Conservation (phyloP, 2,113 vertebrate species). For the Chelonoidis abingdonii region DNA sequence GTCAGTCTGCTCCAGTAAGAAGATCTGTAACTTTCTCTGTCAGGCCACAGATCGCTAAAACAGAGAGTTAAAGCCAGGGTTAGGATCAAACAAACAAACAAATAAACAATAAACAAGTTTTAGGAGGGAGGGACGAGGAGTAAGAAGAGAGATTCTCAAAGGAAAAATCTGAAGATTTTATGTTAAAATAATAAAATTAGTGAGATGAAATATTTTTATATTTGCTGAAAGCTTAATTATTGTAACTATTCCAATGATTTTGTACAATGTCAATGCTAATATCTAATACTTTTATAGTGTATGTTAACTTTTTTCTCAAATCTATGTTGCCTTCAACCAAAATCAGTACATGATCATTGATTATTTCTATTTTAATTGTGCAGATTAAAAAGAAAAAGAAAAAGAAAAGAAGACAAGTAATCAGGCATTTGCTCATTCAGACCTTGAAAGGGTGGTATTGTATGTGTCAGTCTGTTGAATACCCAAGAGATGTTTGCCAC, state of each 20-base stretch:
- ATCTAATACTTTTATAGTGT: background rate
- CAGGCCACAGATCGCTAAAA: background rate
- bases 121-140: background rate
- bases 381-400: conserved; percentile 1
- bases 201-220: background rate
- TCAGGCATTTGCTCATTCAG: background rate
- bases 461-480: background rate
- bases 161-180: background rate
- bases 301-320: background rate
- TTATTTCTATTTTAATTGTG: background rate
- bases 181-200: background rate
- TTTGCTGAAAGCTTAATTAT: background rate
- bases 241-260: background rate
- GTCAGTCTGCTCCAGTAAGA: background rate
- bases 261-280: background rate
- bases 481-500: background rate
- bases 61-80: background rate
- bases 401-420: background rate
- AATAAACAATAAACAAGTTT: background rate
- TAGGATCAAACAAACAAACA: background rate
- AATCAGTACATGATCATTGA: background rate
- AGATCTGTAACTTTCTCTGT: background rate
- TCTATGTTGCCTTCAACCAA: background rate
- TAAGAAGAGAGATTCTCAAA: background rate
- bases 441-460: background rate